Base-by-base conservation (phyloP, 2,113 vertebrate species). In the Coreoperca whiteheadi region DNA sequence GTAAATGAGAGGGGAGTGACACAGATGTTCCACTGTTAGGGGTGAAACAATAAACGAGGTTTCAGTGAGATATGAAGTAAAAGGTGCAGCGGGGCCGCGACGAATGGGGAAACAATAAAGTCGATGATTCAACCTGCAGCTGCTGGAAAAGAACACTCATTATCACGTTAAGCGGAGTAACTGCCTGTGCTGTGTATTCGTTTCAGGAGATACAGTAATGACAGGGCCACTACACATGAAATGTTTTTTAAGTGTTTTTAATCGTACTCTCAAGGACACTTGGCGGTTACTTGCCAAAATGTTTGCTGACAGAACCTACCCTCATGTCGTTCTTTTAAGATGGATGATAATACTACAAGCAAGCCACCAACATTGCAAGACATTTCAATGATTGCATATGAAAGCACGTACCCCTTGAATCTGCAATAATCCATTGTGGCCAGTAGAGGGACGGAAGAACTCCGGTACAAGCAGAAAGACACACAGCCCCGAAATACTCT, bases 101-200 rank as follows among this genome's bases (percentile, higher is more conserved):
- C 32, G 21, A 66, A 73, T 4, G 11, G 20, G 21, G 18, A 32
- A 77, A 79, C 28, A 68, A 77, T 57, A 7, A 46, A 41, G 50
- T 0, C 12, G 1, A 34, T 78, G 78, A 84, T 63, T 81, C 74
- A 81, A 53, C 63, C 68, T 28, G 8, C 77, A 81, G 68, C 69
- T 81, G 67, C 85, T 67, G 10, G 25, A 67, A 56, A 34, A 20
- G 8, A 77, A 60, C 23, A 0, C 32, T 72, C 25, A 72, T 71
- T 64, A 14, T 46, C 28, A n/a, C 1, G 59, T 34, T 30, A 10
- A 28, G 43, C 25, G 2, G 25, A 48, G 28, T 5, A 10, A 30
- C 32, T 1, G 8, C 16, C 2, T 10, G 30, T 0, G 0, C 0
- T 56, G 2, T 57, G 25, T 46, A 16, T 46, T 77, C 64, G 63